Evolutionary conservation across 2,888 invertebrate species (phyloP).

Genomic region (Rhodophaea formosa): DNA sequence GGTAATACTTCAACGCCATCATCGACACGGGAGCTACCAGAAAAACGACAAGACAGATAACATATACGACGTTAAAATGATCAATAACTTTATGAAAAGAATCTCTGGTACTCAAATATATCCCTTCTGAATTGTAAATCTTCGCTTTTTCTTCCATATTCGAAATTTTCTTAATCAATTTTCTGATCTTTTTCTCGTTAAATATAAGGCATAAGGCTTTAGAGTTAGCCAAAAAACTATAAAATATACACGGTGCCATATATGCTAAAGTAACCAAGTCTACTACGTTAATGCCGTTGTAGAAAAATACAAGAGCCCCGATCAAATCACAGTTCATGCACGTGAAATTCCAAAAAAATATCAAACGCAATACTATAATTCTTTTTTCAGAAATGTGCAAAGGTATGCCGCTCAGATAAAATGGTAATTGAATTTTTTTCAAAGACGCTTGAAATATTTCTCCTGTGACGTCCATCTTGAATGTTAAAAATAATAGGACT

Average conservation of each 20-base stretch:
- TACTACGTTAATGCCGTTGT: slow-evolving; percentile 36
- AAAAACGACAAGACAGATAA: slow-evolving; percentile 38
- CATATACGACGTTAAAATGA: slow-evolving; percentile 39
- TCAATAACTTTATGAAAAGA: not conserved
- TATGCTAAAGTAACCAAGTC: slow-evolving; percentile 44
- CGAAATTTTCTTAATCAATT: slow-evolving; percentile 36
- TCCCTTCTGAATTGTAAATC: not conserved
- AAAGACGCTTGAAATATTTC: slow-evolving; percentile 38
- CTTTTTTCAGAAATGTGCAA: slow-evolving; percentile 34
- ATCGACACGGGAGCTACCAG: slow-evolving; percentile 41
- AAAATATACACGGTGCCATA: slow-evolving; percentile 44
- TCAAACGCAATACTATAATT: slow-evolving; percentile 26
- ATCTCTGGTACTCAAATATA: not conserved
- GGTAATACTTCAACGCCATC: slow-evolving; percentile 43
- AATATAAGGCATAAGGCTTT: slow-evolving; percentile 37
- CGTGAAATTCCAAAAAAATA: slow-evolving; percentile 43
- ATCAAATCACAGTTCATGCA: slow-evolving; percentile 41
- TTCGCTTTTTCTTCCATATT: slow-evolving; percentile 36
- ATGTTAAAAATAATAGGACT: not conserved
- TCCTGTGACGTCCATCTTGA: slow-evolving; percentile 19
- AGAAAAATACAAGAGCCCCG: slow-evolving; percentile 44
- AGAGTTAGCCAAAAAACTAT: slow-evolving; percentile 33
- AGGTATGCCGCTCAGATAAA: slow-evolving; percentile 39
- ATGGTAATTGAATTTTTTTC: slow-evolving; percentile 37
- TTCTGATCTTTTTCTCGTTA: slow-evolving; percentile 33